Base-by-base conservation (phyloP, 1,140 invertebrate genomes). In the Diachasma alloeum region DNA sequence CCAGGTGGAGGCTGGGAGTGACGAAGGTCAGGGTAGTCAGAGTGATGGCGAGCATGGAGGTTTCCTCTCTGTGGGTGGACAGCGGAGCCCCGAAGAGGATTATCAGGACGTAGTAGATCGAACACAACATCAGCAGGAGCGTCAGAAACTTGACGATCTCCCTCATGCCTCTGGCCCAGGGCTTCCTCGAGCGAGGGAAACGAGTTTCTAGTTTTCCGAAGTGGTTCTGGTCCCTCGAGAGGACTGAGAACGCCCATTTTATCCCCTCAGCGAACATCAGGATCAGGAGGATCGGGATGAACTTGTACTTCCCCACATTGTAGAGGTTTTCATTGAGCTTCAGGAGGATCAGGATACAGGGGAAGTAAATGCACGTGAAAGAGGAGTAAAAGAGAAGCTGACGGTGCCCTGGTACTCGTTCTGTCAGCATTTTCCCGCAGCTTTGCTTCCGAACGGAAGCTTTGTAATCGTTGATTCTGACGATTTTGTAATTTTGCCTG, bases 81-180 rank as follows among this genome's bases (percentile, higher is more conserved):
- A 95, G 80, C 53, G 94, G 93, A 4, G 95, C 95, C 42, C 95
- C 95, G 85, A 95, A 96, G n/a, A 96, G 84, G 74, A 96, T 91
- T 26, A 93, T 92, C 22, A 92, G 83, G 10, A 92, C 78, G 81
- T 93, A 93, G 86, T 91, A 93, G 66, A 91, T 76, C 44, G 88
- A 81, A 19, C 87, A 88, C 19, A 91, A 75, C 15, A 81, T 48
- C 4, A 83, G 15, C 5, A 83, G 72, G 5, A 81, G 53, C 3
- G 87, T 22, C 0, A 82, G 11, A 79, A 86, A 87, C 77, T 90
- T 91, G 4, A 89, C 76, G 13, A 84, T 69, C 44, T 89, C 86
- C 69, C 85, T 86, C 0, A 86, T 0, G 11, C 72, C 71, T 76
- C 82, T 85, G 0, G 67, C 26, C 81, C 83, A 85, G 6, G 75